Conservation (phyloP, 2,888 invertebrate genomes). For the Platerodrilus igneus region DNA sequence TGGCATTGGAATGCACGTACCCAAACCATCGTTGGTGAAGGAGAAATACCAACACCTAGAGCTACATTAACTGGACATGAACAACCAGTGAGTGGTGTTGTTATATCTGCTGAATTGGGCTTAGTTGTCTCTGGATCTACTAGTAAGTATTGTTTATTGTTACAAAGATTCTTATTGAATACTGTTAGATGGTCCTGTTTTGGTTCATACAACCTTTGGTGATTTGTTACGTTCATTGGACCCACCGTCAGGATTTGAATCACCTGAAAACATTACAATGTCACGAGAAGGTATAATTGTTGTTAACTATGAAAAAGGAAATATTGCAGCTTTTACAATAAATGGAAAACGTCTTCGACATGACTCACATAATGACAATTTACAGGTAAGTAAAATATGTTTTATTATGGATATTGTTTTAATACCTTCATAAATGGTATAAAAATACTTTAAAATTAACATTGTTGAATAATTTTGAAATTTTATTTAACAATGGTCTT, state of each 20-base stretch:
- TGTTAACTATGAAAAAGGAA: slow-evolving; percentile 87
- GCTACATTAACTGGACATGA: slow-evolving; percentile 98
- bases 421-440: slow-evolving; percentile 2
- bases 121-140: slow-evolving; percentile 92
- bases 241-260: slow-evolving; percentile 68
- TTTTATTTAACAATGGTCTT: too few species aligned
- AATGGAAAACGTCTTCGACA: slow-evolving; percentile 86
- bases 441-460: slow-evolving; percentile 3
- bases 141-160: slow-evolving; percentile 47
- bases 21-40: slow-evolving; percentile 95
- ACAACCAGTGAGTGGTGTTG: slow-evolving; percentile 89
- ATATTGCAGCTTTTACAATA: slow-evolving; percentile 90
- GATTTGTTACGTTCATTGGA: slow-evolving; percentile 90
- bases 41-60: slow-evolving; percentile 90
- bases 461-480: too few species aligned
- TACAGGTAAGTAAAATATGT: slow-evolving; percentile 84
- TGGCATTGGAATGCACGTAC: slow-evolving; percentile 99
- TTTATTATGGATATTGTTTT: too few species aligned
- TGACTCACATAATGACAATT: slow-evolving; percentile 90
- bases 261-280: slow-evolving; percentile 86
- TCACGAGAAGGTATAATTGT: slow-evolving; percentile 95
- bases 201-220: slow-evolving; percentile 97
- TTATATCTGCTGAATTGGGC: slow-evolving; percentile 96
- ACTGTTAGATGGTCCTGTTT: slow-evolving; percentile 83
- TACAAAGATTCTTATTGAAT: not conserved